These are phyloP conservation scores for Ormyrus labotus DNA, from an alignment of 2,888 invertebrate genomes.

Conservation along the genomic window DNA sequence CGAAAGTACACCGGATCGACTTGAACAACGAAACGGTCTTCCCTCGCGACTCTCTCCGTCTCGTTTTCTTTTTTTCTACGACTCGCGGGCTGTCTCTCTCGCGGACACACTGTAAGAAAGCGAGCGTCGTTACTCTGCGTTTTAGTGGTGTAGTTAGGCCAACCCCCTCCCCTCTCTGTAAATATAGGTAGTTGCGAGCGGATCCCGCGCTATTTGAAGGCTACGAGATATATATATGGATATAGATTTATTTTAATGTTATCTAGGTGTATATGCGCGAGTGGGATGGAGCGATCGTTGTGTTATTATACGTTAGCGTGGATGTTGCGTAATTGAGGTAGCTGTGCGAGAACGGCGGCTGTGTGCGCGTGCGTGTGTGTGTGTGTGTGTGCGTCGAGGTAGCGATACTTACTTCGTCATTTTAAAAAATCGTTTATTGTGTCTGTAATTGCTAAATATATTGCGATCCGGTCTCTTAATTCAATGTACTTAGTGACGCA, in stretches of 20 bases:
- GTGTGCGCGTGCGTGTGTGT: not conserved
- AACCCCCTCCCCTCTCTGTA: not conserved
- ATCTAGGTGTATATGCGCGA: conserved; percentile 72
- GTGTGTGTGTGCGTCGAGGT: conserved; percentile 9
- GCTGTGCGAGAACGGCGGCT: not conserved
- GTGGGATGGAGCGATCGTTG: conserved; percentile 33
- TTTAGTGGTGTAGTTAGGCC: conserved; percentile 42
- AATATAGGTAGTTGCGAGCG: conserved; percentile 12
- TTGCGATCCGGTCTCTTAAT: conserved; percentile 64
- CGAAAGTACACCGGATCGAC: not conserved
- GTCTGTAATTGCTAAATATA: conserved; percentile 70
- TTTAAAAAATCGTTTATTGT: conserved; percentile 60
- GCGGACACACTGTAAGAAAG: conserved; percentile 52
- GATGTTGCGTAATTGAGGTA: too few relatives aligned
- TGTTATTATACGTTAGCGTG: not conserved
- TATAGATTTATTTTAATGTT: conserved; percentile 76
- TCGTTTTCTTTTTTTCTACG: not conserved
- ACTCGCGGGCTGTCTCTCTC: conserved; percentile 38
- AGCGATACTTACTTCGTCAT: conserved; percentile 52
- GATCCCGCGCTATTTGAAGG: conserved; percentile 33
- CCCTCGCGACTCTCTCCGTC: not conserved
- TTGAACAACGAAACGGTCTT: conserved; percentile 34
- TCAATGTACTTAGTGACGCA: conserved; percentile 74
- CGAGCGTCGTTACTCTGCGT: not conserved
- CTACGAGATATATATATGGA: conserved; percentile 35